phyloP scores from a whole-genome alignment of 2,888 invertebrate genomes.

The Scaptomyza flava region DNA sequence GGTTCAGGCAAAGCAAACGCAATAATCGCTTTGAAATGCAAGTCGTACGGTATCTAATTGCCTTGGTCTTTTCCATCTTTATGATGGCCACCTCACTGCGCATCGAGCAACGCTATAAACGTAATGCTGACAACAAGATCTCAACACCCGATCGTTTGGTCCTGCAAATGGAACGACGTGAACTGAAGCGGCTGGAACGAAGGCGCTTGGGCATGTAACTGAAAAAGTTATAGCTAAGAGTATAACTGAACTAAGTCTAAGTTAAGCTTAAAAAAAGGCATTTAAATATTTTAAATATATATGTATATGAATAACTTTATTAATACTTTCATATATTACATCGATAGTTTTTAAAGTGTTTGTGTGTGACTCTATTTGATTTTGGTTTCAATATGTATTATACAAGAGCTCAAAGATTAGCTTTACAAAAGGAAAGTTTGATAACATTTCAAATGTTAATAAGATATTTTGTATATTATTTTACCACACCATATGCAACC shows the following conservation, averaged over 20 bases:
- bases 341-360: conserved; percentile 25
- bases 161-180: conserved; percentile 48
- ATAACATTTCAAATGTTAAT: conserved; percentile 19
- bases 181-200: conserved; percentile 16
- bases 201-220: conserved; percentile 25
- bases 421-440: conserved; percentile 58
- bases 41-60: conserved; percentile 67
- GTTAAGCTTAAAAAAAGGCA: background rate
- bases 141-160: conserved; percentile 67
- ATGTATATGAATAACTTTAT: conserved; percentile 48
- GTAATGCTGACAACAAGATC: conserved; percentile 51
- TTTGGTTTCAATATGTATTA: conserved; percentile 29
- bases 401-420: conserved; percentile 59
- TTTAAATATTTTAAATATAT: conserved; percentile 45
- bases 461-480: conserved; percentile 53
- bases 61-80: conserved; percentile 69
- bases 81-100: conserved; percentile 69
- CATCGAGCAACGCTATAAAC: conserved; percentile 51
- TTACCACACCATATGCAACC: conserved; percentile 78
- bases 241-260: background rate
- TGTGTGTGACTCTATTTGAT: background rate
- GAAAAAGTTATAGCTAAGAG: background rate
- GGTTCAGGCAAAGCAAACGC: conserved; percentile 17
- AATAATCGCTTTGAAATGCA: conserved; percentile 48
- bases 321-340: conserved; percentile 57